Conservation (phyloP, 2,113 vertebrate species). For the Rhabdomys dilectus region DNA sequence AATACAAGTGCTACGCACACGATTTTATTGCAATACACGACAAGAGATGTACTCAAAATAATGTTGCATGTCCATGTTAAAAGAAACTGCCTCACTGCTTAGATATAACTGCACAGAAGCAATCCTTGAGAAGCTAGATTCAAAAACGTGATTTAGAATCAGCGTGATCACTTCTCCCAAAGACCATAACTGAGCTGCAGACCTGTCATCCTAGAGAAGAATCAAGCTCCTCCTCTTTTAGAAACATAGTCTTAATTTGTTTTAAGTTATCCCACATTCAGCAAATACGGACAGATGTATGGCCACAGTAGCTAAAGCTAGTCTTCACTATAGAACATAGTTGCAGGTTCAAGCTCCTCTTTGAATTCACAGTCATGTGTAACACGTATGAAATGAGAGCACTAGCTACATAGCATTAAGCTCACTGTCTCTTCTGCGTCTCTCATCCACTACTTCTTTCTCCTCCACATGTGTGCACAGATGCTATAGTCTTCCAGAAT, state of each 20-base stretch:
- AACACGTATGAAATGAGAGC: conserved; percentile 15
- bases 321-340: neutral
- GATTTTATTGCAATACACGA: neutral
- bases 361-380: neutral
- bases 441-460: neutral
- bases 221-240: neutral
- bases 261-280: neutral
- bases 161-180: neutral
- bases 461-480: neutral
- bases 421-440: neutral
- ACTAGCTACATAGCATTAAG: neutral
- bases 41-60: conserved; percentile 20
- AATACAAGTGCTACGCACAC: neutral
- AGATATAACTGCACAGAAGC: neutral
- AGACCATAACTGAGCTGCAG: neutral
- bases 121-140: conserved; percentile 22
- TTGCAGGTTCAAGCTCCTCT: conserved; percentile 17
- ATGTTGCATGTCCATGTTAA: conserved; percentile 17
- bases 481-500: neutral
- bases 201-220: neutral
- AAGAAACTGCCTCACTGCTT: neutral
- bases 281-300: neutral
- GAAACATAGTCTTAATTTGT: conserved; percentile 14
- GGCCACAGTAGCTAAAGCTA: neutral
- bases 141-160: conserved; percentile 45